Evolutionary conservation across 2,888 invertebrate species (phyloP), one percentile per base, ranked within the genome.

Genomic region (Aphrophora alni): DNA sequence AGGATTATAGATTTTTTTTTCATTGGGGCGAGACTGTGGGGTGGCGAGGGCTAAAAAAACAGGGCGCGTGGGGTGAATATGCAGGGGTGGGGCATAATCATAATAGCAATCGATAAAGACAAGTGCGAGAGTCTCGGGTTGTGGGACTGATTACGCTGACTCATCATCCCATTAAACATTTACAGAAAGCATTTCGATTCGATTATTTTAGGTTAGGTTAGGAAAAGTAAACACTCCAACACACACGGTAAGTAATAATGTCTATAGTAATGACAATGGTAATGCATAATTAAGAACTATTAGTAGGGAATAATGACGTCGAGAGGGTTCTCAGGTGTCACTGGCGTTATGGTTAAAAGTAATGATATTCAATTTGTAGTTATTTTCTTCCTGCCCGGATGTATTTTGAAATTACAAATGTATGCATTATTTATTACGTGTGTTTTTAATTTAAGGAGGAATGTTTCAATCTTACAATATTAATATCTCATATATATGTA

Each of bases 101-200:
- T 80, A 80, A 80, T 80, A 72, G 80, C 77, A 80, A 80, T 80
- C 80, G 80, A 80, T 80, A 80, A 72, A 80, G 78, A 79, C 78
- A 79, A 79, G 78, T 74, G 59, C 68, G 28, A 73, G 68, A 21
- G 70, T 25, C 72, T 78, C 38, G 73, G 73, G 73, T 73, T 71
- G 71, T 33, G 33, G 33, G 33, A 33, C 33, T 78, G 71, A 78
- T 72, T 78, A 78, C 28, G 59, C 59, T 79, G 78, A 79, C 68
- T 79, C 78, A 79, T 79, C 74, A 17, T 68, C 4, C 68, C 38
- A 68, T 74, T 59, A 59, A 59, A 21, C 59, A 59, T 59, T 59
- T 59, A 59, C 59, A 21, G 21, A 59, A 59, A 4, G 59, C 21
- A 59, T 44, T 44, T 44, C 44, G 44, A 44, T 44, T 44, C 44